Percentiles rank a stretch among this genome's conserved stretches.
Conservation (phyloP, 2,888 invertebrate species). For the Cremastinae sp. region DNA sequence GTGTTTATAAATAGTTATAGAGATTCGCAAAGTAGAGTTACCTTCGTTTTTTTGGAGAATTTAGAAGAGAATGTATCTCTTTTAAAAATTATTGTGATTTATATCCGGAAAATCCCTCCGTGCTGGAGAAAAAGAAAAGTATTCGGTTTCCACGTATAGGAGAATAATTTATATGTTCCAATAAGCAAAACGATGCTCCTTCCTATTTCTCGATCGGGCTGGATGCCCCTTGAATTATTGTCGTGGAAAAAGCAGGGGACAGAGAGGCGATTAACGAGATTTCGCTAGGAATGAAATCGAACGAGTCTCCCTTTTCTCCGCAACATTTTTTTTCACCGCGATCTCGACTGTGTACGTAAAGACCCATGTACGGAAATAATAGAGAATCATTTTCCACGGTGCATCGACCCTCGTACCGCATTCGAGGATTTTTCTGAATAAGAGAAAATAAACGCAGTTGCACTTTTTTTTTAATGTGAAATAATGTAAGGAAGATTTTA, state of each 20-base stretch:
- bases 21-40: no score
- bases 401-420: no score
- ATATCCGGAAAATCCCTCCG: not conserved
- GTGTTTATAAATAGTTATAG: no score
- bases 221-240: conserved; percentile 34
- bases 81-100: conserved; percentile 11
- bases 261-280: conserved; percentile 46
- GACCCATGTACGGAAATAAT: conserved; percentile 28
- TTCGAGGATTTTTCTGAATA: no score
- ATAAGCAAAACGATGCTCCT: conserved; percentile 31
- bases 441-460: no score
- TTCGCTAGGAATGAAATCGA: conserved; percentile 27
- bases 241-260: no score
- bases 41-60: no score
- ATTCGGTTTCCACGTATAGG: conserved; percentile 9
- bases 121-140: not conserved
- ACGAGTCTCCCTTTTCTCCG: conserved; percentile 2
- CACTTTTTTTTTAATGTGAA: no score
- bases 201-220: conserved; percentile 8
- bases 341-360: conserved; percentile 22
- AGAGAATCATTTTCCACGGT: conserved; percentile 27
- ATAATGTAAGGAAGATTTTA: no score
- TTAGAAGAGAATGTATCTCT: not conserved
- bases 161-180: conserved; percentile 26
- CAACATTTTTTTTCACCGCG: conserved; percentile 13